Evolutionary conservation across 2,797 vertebrate species (phyloP).

Genomic region (Propithecus perrieri): DNA sequence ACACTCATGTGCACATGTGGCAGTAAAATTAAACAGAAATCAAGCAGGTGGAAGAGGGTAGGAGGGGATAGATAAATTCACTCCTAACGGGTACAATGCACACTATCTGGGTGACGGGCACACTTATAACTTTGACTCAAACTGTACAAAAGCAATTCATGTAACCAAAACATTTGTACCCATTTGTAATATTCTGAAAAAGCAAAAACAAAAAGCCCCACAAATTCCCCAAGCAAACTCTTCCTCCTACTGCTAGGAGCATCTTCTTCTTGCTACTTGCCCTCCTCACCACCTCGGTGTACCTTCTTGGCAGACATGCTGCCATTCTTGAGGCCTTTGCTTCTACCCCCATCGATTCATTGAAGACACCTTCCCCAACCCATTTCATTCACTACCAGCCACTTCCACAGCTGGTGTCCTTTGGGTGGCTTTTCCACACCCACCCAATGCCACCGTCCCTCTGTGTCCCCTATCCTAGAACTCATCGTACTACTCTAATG

Average conservation of each 20-base stretch:
- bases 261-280: not conserved
- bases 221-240: not conserved
- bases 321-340: not conserved
- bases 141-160: too few species aligned
- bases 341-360: not conserved
- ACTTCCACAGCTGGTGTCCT: not conserved
- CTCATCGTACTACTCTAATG: not conserved
- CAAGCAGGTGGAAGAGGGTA: too few species aligned
- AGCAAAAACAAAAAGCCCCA: too few species aligned
- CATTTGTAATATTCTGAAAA: too few species aligned
- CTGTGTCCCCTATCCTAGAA: not conserved
- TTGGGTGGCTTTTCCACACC: not conserved
- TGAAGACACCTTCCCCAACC: not conserved
- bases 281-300: not conserved
- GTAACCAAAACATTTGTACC: too few species aligned
- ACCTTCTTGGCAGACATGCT: not conserved
- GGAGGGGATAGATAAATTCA: too few species aligned
- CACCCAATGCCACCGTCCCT: fast-evolving
- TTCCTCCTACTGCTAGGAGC: not conserved
- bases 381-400: not conserved
- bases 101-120: too few species aligned
- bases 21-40: too few species aligned
- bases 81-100: too few species aligned
- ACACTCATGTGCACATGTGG: too few species aligned
- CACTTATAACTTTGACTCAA: too few species aligned